Conservation (phyloP, 2,888 invertebrate genomes). For the Hypselothyrea guttata region DNA sequence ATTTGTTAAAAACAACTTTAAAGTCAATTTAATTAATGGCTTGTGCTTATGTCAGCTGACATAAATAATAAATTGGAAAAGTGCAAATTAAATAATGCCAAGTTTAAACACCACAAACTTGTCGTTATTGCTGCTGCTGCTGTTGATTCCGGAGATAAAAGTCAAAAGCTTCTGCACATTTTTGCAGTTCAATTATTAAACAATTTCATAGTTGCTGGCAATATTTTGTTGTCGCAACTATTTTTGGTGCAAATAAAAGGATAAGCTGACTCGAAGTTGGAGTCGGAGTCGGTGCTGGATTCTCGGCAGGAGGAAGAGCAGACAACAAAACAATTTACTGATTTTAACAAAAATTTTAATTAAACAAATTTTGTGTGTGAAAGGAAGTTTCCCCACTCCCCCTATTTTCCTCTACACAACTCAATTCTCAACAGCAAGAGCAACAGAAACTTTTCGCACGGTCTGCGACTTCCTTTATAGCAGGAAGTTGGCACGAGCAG, state of each 20-base stretch:
- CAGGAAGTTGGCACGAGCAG: slow-evolving; percentile 68
- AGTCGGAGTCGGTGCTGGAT: slow-evolving; percentile 8
- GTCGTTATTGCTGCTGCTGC: slow-evolving; percentile 5
- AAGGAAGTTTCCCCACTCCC: slow-evolving; percentile 54
- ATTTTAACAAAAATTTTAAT: slow-evolving; percentile 76
- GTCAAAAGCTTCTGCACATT: slow-evolving; percentile 11
- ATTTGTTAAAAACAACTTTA: too few species aligned
- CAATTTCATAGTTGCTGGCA: slow-evolving; percentile 49
- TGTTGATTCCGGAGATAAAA: slow-evolving; percentile 2
- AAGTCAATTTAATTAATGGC: too few species aligned
- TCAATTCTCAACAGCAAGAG: slow-evolving; percentile 1
- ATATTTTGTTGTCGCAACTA: slow-evolving; percentile 66
- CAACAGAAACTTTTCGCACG: slow-evolving; percentile 58
- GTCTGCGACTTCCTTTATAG: slow-evolving; percentile 67
- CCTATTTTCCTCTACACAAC: too few species aligned
- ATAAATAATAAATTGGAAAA: neutral
- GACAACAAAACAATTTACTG: slow-evolving; percentile 71
- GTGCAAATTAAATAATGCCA: slow-evolving; percentile 3
- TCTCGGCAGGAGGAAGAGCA: too few species aligned
- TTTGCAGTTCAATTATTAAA: slow-evolving; percentile 46
- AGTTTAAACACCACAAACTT: slow-evolving; percentile 3
- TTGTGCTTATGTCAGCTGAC: too few species aligned
- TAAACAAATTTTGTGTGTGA: slow-evolving; percentile 74
- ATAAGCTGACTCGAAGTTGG: slow-evolving; percentile 8
- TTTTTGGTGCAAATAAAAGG: slow-evolving; percentile 23